phyloP scores from a whole-genome alignment of 2,113 vertebrate species.

The Nyctereutes procyonoides region DNA sequence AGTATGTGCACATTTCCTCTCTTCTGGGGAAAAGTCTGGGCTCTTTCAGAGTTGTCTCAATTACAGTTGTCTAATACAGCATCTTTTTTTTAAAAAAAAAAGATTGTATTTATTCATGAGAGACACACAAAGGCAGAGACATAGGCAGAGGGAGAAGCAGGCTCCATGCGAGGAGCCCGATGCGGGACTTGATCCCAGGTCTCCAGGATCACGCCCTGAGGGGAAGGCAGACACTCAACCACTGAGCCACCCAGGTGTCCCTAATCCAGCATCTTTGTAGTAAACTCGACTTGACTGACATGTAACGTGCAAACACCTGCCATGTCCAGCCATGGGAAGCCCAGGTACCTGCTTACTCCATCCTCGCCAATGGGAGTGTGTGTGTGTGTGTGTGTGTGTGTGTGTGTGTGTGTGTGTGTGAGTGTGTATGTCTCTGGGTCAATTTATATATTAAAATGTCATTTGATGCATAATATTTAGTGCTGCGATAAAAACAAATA shows the following conservation, averaged over 20 bases:
- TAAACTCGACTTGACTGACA: background rate
- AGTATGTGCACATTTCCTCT: background rate
- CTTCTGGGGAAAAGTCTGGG: background rate
- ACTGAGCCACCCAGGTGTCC: no score
- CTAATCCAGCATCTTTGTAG: background rate
- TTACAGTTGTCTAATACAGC: background rate
- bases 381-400: background rate
- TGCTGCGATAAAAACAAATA: constrained; percentile 74
- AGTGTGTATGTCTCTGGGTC: constrained; percentile 51
- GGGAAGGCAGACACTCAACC: no score
- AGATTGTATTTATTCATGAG: no score
- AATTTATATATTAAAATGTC: constrained; percentile 80
- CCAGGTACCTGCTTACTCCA: background rate
- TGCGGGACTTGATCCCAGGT: no score
- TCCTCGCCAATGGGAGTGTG: background rate
- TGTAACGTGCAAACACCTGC: fast-evolving
- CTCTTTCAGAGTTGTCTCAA: background rate
- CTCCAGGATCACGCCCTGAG: no score
- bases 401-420: background rate
- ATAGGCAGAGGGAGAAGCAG: no score
- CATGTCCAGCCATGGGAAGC: fast-evolving
- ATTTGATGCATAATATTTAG: constrained; percentile 79
- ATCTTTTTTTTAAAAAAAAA: no score
- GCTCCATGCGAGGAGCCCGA: no score
- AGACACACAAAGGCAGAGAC: no score